Base-by-base conservation (phyloP, 1,140 invertebrate species). In the Cyclargus thomasi region DNA sequence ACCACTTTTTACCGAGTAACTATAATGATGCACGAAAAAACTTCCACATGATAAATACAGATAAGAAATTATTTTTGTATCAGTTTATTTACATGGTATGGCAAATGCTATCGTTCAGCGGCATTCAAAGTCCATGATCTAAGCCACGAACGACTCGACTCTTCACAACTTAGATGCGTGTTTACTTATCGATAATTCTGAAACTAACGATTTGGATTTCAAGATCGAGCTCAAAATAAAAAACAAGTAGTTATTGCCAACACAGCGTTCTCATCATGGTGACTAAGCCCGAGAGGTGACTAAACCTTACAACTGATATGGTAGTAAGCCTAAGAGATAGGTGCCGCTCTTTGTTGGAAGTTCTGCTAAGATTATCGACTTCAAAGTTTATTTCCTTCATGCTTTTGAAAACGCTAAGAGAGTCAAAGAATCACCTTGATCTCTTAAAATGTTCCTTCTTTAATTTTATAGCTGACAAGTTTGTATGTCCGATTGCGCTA, bases 81-180 rank as follows among this genome's bases (percentile, higher is more conserved):
- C 39, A 14, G 10, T 59, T 59, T 59, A 20, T 59, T 59, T 59
- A 59, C 55, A 20, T 20, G 11, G n/a, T 8, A 20, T 21, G 2
- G 55, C 53, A 59, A 59, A 59, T 59, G 17, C 21, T 59, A 20
- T 47, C 39, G 39, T 14, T 47, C 39, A 47, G 39, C 14, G 39
- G 14, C 10, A 47, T 16, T 1, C 39, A 11, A 47, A 47, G 39
- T 47, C 39, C 11, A 47, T 47, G 39, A 47, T 11, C 10, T 8
- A 47, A 14, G 1, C 1, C 39, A 47, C 39, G 1, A 14, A 47
- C 14, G 39, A 14, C 39, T 47, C 14, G 39, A 47, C 0, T 47
- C 39, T 29, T 29, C 29, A 29, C 29, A 8, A 29, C 29, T 29
- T 47, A 47, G 39, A 47, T 47, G 39, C 14, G 10, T 3, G 39